Conservation (phyloP, 2,888 invertebrate genomes). For the Acanthosepion lycidas region DNA sequence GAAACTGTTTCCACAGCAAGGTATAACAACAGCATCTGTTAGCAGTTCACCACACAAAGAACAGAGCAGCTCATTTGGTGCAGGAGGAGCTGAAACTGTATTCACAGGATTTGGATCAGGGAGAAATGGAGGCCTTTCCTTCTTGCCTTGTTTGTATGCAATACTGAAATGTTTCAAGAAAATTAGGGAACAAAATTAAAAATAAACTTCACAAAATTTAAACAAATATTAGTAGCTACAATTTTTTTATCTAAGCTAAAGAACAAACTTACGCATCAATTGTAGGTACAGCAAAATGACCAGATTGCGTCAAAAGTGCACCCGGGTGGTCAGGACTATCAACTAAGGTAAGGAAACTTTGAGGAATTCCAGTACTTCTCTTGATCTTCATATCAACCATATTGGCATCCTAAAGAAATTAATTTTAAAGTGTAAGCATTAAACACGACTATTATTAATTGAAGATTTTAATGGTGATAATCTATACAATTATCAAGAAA, state of each 20-base stretch:
- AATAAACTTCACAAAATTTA: no score
- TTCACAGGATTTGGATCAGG: slow-evolving; percentile 75
- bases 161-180: slow-evolving; percentile 77
- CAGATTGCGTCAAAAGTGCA: slow-evolving; percentile 91
- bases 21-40: slow-evolving; percentile 96
- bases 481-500: no score
- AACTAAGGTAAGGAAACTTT: slow-evolving; percentile 95
- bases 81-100: slow-evolving; percentile 68
- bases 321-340: slow-evolving; percentile 90
- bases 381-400: slow-evolving; percentile 78
- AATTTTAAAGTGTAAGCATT: no score
- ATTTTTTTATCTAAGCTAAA: no score
- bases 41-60: slow-evolving; percentile 93
- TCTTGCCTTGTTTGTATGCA: slow-evolving; percentile 85
- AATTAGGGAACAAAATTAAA: no score
- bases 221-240: no score
- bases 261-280: slow-evolving; percentile 84
- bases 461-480: no score
- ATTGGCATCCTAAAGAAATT: neutral
- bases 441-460: no score
- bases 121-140: slow-evolving; percentile 81
- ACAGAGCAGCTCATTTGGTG: slow-evolving; percentile 94
- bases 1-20: slow-evolving; percentile 98
- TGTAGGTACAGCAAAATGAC: slow-evolving; percentile 89
- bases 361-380: slow-evolving; percentile 96